phyloP scores from a whole-genome alignment of 1,140 invertebrate species.

The Drosophila repleta region DNA sequence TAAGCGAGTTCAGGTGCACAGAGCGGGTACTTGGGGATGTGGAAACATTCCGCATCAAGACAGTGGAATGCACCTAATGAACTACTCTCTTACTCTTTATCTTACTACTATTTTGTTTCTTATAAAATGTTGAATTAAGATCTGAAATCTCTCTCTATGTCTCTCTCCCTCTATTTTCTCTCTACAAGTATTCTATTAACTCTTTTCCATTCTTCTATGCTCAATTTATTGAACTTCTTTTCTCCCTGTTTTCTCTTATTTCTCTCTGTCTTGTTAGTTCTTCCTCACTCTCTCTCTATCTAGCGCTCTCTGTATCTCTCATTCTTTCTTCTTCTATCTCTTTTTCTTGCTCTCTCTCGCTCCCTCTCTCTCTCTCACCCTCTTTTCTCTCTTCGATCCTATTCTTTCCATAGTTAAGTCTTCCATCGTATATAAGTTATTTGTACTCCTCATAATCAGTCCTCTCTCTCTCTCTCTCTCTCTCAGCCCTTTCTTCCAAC shows the following conservation, averaged over 20 bases:
- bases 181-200: no score
- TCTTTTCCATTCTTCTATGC: no score
- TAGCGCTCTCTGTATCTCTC: not conserved
- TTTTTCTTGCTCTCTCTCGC: not conserved
- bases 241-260: not conserved
- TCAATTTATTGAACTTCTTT: no score
- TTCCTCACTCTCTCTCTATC: not conserved
- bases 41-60: not conserved
- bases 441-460: no score
- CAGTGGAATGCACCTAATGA: not conserved
- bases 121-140: no score
- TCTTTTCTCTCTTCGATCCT: no score
- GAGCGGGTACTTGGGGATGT: no score
- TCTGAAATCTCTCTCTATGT: not conserved
- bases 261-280: not conserved
- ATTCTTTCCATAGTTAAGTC: no score
- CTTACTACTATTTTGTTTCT: not conserved
- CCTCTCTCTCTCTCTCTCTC: slow-evolving; percentile 30
- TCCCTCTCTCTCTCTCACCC: slow-evolving; percentile 19
- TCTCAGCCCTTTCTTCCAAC: not conserved
- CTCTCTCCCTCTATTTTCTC: not conserved
- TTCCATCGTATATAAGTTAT: no score
- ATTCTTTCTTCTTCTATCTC: no score
- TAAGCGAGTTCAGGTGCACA: no score
- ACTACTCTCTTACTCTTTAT: not conserved